Evolutionary conservation across 2,113 vertebrate species (phyloP), one percentile per base, ranked within the genome.

Genomic region (Trogon melanurus): DNA sequence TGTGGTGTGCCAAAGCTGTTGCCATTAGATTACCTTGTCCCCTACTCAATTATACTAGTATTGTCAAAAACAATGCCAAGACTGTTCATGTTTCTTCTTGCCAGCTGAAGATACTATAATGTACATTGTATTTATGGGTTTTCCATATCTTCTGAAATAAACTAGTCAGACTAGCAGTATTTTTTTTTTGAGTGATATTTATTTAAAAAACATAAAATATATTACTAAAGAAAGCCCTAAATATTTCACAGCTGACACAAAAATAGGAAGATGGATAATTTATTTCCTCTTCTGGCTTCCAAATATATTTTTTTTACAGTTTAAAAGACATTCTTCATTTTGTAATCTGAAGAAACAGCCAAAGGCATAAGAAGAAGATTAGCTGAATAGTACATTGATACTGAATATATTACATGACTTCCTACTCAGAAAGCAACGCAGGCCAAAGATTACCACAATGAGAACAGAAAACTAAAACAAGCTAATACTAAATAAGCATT

Each of bases 61-160:
- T 34, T 83, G 89, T 72, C 76, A 93, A 95, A 96, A 90, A 87
- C 79, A 92, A 89, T 75, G 88, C 79, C 89, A 95, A 84, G n/a
- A 36, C 48, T 69, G 14, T 69, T 71, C 1, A 61, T 89, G 61
- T 90, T 88, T 88, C n/a, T 26, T 95, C 41, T 75, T 86, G 73
- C 51, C 88, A 93, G n/a, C 27, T 94, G 69, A 94, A 74, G 45
- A 93, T 29, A n/a, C 51, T 73, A 22, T 70, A 94, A 93, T 45
- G 25, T 38, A 50, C 61, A 57, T 61, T 69, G 67, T 74, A 88
- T 93, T 93, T 96, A 91, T 67, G 57, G 22, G 13, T 80, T 97
- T 93, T 92, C 53, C 29, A 4, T 75, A 92, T 91, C 27, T 92
- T 84, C 65, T 84, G n/a, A 75, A 93, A 92, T 81, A 84, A 86